phyloP scores from a whole-genome alignment of 2,113 vertebrate species.

The Physeter macrocephalus region DNA sequence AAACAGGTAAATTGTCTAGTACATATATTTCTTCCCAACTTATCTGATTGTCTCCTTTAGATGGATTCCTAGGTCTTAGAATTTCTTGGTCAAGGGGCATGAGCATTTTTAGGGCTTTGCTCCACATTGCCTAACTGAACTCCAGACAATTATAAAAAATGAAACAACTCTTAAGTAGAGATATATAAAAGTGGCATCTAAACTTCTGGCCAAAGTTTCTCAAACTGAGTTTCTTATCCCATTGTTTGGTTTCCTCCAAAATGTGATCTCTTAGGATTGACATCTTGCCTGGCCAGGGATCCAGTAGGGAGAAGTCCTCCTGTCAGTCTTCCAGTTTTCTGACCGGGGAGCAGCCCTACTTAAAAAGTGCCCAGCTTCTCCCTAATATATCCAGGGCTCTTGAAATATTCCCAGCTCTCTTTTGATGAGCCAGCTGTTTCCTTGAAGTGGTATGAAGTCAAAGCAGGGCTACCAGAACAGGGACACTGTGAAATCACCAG shows the following conservation, averaged over 20 bases:
- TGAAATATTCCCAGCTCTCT: not conserved
- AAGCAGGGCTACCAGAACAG: not conserved
- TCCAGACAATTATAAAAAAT: not conserved
- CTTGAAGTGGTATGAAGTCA: not conserved
- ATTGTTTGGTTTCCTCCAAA: not conserved
- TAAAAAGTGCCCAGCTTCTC: not conserved
- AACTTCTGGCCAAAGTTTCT: not conserved
- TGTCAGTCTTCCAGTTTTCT: not conserved
- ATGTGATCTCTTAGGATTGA: not conserved
- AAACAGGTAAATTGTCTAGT: not conserved
- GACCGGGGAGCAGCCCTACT: not conserved
- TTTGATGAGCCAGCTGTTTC: slow-evolving; percentile 16
- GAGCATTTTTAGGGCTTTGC: not conserved
- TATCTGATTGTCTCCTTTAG: not conserved
- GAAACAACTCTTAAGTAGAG: not conserved
- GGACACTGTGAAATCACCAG: not conserved
- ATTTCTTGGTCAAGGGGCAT: not conserved
- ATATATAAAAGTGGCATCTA: not conserved
- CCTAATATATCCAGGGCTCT: not conserved
- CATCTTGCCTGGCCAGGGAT: not conserved
- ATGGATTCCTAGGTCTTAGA: not conserved
- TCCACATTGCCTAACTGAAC: not conserved
- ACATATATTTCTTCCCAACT: not conserved
- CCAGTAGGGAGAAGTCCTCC: not conserved
- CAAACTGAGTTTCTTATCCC: not conserved